phyloP scores from a whole-genome alignment of 2,888 invertebrate species.

The Epistrophella euchroma region DNA sequence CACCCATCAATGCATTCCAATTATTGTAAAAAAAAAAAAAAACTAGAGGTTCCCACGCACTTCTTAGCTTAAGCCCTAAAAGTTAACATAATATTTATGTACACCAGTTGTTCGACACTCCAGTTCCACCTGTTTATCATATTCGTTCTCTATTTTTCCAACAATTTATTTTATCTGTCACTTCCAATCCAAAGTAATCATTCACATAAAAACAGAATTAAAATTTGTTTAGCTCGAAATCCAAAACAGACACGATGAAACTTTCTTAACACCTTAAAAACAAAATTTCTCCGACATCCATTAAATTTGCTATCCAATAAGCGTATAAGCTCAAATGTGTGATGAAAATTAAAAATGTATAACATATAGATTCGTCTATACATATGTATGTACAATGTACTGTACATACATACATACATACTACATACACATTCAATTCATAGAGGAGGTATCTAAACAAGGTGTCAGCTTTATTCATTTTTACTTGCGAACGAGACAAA shows the following conservation, averaged over 20 bases:
- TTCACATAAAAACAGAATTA: slow-evolving; percentile 3
- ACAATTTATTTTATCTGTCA: slow-evolving; percentile 14
- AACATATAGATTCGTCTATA: slow-evolving; percentile 37
- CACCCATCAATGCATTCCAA: too few relatives aligned
- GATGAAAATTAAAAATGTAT: slow-evolving; percentile 55
- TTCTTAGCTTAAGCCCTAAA: not conserved
- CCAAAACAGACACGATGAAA: slow-evolving; percentile 19
- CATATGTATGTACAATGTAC: too few relatives aligned
- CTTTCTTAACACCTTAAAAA: slow-evolving; percentile 17
- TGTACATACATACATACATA: too few relatives aligned
- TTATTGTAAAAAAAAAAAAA: too few relatives aligned
- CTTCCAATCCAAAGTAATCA: not conserved
- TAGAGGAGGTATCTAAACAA: not conserved
- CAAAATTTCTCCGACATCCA: slow-evolving; percentile 11
- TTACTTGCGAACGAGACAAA: slow-evolving; percentile 13
- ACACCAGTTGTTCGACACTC: not conserved
- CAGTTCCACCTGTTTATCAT: not conserved
- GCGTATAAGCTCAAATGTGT: slow-evolving; percentile 34
- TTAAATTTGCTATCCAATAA: slow-evolving; percentile 35
- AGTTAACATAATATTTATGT: not conserved
- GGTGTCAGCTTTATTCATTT: slow-evolving; percentile 59
- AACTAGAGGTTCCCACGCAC: too few relatives aligned
- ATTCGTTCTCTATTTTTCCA: not conserved
- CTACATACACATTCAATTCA: too few relatives aligned
- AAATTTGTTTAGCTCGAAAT: slow-evolving; percentile 1